Evolutionary conservation across 2,797 vertebrate genomes (phyloP).

Genomic region (Thunnus albacares): DNA sequence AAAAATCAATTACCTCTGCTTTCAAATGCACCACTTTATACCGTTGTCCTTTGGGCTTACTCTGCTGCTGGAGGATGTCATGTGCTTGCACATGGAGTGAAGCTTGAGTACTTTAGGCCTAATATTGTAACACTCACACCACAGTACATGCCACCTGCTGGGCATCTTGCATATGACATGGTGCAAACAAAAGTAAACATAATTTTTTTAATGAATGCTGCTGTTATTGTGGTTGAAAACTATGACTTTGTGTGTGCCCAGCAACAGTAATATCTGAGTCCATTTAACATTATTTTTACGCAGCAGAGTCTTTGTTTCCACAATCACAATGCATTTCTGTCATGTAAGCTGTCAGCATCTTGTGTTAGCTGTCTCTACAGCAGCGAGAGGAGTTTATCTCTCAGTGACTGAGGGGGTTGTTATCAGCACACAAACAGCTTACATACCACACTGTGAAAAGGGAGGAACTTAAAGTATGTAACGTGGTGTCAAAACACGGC

Average conservation of each 20-base stretch:
- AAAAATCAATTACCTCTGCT: slow-evolving; percentile 71
- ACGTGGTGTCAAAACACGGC: slow-evolving; percentile 43
- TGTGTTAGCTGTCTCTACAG: slow-evolving; percentile 30
- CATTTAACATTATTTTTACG: slow-evolving; percentile 15
- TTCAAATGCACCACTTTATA: slow-evolving; percentile 70
- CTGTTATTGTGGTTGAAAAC: not conserved
- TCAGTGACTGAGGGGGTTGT: slow-evolving; percentile 40
- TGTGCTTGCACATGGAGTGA: slow-evolving; percentile 54
- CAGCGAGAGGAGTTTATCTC: slow-evolving; percentile 60
- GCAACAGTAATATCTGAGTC: not conserved
- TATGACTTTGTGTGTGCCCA: not conserved
- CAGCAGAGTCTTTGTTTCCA: slow-evolving; percentile 18
- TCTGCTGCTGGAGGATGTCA: slow-evolving; percentile 59
- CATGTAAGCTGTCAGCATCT: slow-evolving; percentile 29
- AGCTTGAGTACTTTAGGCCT: slow-evolving; percentile 26
- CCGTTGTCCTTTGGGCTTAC: slow-evolving; percentile 54
- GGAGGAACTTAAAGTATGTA: slow-evolving; percentile 49
- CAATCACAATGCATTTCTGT: slow-evolving; percentile 26
- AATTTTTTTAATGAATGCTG: not conserved
- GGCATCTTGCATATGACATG: slow-evolving; percentile 34
- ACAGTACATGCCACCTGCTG: slow-evolving; percentile 70
- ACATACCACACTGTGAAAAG: slow-evolving; percentile 49
- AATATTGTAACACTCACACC: slow-evolving; percentile 36
- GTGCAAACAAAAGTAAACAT: slow-evolving; percentile 1
- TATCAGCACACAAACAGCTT: slow-evolving; percentile 70